Evolutionary conservation across 2,888 invertebrate genomes (phyloP), one percentile per base, ranked within the genome.

Genomic region (Vesta saturnalis): DNA sequence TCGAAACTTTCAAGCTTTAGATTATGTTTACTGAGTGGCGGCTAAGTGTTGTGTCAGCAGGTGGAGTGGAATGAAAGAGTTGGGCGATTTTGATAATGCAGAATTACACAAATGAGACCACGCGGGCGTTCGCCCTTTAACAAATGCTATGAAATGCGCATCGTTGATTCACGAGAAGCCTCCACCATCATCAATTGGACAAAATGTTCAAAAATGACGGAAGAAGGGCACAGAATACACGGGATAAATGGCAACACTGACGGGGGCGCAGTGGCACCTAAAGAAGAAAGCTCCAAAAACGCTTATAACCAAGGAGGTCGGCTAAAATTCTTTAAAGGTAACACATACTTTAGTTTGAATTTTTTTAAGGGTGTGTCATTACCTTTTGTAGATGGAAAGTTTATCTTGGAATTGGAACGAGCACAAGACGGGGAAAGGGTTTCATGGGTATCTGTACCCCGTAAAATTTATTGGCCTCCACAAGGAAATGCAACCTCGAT

Each of bases 371-470:
- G 65, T 66, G 60, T 65, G 61, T 61, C 63, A 62, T 60, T 21
- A 35, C 69, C n/a, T 46, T 77, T 85, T 85, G 56, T 84, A 94
- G 95, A 95, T 92, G 95, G 95, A 72, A 94, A 95, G 85, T 94
- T 95, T 83, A 94, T 95, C 79, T 85, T 95, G 87, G 95, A 95
- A 85, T 82, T 95, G 86, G 91, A 91, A 68, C 88, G 92, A 77
- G 88, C 90, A 46, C 88, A 90, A 76, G 93, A 91, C 79, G 94
- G 94, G 70, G 94, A 94, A 83, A 89, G 93, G 77, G 89, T 91
- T 61, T 93, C 94, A 60, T 95, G 95, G 95, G 93, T 95, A 79
- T 94, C 94, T 72, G 94, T 95, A 77, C 93, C 94, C 72, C 91
- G 94, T 79, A 95, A 94, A 86, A 92, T 93, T 67, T 94, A 93